These are phyloP conservation scores for Stegostoma tigrinum DNA, from an alignment of 2,113 vertebrate species.

Conservation along the genomic window DNA sequence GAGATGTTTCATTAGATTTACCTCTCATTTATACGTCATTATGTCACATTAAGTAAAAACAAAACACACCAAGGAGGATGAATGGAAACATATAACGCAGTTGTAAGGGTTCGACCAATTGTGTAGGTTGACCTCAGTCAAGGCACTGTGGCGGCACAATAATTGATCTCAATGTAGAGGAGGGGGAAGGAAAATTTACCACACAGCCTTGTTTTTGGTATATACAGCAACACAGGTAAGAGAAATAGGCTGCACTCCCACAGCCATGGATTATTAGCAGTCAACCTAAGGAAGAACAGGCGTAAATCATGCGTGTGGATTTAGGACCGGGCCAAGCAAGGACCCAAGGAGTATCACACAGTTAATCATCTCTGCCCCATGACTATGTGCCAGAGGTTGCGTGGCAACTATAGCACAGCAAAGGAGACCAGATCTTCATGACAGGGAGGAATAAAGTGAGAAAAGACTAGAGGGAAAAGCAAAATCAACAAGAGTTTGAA, in stretches of 20 bases:
- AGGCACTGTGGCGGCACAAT: not conserved
- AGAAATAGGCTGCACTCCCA: not conserved
- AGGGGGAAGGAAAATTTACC: too few relatives aligned
- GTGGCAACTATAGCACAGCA: not conserved
- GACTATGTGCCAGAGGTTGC: not conserved
- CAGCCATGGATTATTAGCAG: too few relatives aligned
- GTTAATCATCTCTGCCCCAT: not conserved
- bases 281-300: not conserved
- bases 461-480: too few relatives aligned
- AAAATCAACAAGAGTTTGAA: too few relatives aligned
- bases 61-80: not conserved
- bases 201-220: not conserved
- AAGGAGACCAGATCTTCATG: not conserved
- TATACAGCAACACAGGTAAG: not conserved
- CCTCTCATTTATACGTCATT: not conserved
- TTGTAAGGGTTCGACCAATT: not conserved
- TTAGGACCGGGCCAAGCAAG: not conserved
- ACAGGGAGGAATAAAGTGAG: too few relatives aligned
- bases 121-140: not conserved
- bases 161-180: not conserved
- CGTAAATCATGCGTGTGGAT: not conserved
- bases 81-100: not conserved
- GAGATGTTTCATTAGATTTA: not conserved
- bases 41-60: not conserved
- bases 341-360: not conserved